phyloP scores from a whole-genome alignment of 2,888 invertebrate species.

The Bedellia somnulentella region DNA sequence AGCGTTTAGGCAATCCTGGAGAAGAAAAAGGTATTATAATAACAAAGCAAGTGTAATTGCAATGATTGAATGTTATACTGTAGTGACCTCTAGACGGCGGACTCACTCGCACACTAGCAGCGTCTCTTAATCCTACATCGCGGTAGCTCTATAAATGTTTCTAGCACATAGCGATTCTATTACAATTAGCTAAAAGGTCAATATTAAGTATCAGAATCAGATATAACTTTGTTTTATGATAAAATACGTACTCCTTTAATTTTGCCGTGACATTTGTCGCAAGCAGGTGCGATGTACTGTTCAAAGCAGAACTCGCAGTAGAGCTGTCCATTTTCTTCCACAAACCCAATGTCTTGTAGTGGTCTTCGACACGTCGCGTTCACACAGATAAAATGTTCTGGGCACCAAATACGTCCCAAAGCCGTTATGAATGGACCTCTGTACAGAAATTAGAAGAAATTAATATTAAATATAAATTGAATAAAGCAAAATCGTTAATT shows the following conservation, averaged over 20 bases:
- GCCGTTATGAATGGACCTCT: slow-evolving; percentile 99
- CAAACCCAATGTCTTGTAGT: slow-evolving; percentile 94
- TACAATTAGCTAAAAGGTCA: too few relatives aligned
- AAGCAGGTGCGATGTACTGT: slow-evolving; percentile 92
- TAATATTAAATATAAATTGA: too few relatives aligned
- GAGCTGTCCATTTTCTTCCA: slow-evolving; percentile 94
- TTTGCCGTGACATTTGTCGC: slow-evolving; percentile 90
- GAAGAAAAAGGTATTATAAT: slow-evolving; percentile 15
- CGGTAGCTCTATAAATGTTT: too few relatives aligned
- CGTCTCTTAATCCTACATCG: too few relatives aligned
- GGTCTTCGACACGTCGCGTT: slow-evolving; percentile 87
- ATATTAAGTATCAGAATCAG: too few relatives aligned
- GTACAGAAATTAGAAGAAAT: too few relatives aligned
- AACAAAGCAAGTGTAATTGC: too few relatives aligned
- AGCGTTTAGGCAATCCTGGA: slow-evolving; percentile 94
- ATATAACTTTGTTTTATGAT: too few relatives aligned
- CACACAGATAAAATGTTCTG: slow-evolving; percentile 96
- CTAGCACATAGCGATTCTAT: too few relatives aligned
- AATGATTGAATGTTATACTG: slow-evolving; percentile 9
- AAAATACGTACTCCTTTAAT: slow-evolving; percentile 97
- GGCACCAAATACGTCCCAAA: slow-evolving; percentile 97
- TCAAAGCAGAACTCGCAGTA: slow-evolving; percentile 99
- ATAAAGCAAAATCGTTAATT: neutral
- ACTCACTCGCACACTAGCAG: too few relatives aligned
- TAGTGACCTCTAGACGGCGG: slow-evolving; percentile 4